These are phyloP conservation scores for Hyperopisus bebe DNA, from an alignment of 2,113 vertebrate species.

Conservation along the genomic window DNA sequence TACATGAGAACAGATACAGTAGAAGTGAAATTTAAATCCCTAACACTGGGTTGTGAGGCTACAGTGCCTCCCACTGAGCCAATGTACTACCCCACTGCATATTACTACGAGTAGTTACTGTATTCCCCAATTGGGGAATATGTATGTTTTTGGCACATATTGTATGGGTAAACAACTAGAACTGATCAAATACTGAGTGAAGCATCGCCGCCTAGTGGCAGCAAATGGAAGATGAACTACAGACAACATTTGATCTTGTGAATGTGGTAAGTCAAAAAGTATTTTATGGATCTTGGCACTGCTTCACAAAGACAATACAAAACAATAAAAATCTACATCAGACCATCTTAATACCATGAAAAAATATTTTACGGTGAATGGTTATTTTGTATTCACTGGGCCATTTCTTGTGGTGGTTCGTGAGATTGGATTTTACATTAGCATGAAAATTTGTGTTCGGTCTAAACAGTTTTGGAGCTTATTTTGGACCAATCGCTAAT, in stretches of 20 bases:
- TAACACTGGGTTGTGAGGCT: neutral
- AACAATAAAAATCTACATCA: neutral
- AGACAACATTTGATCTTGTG: neutral
- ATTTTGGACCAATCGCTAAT: too few relatives aligned
- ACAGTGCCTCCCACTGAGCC: neutral
- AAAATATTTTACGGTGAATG: too few relatives aligned
- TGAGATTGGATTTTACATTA: too few relatives aligned
- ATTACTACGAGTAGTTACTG: neutral
- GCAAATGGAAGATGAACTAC: neutral
- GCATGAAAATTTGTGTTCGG: too few relatives aligned
- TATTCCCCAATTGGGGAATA: neutral
- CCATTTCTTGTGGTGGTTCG: too few relatives aligned
- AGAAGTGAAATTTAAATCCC: neutral
- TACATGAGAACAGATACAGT: neutral
- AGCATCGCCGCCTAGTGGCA: neutral
- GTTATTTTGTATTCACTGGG: too few relatives aligned
- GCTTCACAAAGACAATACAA: neutral
- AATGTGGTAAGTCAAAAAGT: neutral
- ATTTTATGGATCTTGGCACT: neutral
- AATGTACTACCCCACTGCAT: neutral
- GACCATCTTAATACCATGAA: too few relatives aligned
- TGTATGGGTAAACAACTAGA: neutral
- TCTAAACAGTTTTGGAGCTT: too few relatives aligned
- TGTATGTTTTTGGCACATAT: neutral
- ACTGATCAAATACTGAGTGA: neutral